Percentiles rank a stretch among this genome's conserved stretches.
Evolutionary conservation across 2,888 invertebrate genomes (phyloP).

Genomic region (Platycheirus albimanus): DNA sequence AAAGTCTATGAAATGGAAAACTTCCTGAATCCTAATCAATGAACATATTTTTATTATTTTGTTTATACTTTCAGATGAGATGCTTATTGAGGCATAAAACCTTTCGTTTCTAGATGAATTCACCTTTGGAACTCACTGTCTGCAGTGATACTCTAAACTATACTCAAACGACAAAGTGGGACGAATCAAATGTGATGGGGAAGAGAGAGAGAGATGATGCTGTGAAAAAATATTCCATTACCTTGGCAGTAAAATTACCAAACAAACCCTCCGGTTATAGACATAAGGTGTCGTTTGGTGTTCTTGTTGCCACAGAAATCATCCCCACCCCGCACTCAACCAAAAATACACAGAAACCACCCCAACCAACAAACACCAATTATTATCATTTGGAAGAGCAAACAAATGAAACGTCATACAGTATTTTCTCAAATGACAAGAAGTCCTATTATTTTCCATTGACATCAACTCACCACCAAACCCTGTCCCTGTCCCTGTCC

Average conservation of each 20-base stretch:
- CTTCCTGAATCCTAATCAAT: conserved; percentile 50
- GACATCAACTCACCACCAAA: too few species aligned
- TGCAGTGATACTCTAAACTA: conserved; percentile 24
- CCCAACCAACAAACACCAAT: conserved; percentile 4
- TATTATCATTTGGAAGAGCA: conserved; percentile 63
- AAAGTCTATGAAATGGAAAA: conserved; percentile 16
- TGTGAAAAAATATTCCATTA: conserved; percentile 3
- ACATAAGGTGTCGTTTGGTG: conserved; percentile 37
- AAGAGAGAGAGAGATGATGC: neutral
- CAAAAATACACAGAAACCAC: neutral
- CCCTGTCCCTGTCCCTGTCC: too few species aligned
- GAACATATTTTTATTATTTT: conserved; percentile 62
- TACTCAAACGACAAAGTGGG: neutral
- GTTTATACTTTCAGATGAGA: conserved; percentile 43
- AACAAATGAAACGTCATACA: conserved; percentile 62
- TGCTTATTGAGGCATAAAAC: conserved; percentile 51
- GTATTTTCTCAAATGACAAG: conserved; percentile 42
- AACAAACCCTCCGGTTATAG: conserved; percentile 19
- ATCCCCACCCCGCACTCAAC: neutral
- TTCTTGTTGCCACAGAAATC: conserved; percentile 26
- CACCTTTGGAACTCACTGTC: conserved; percentile 22
- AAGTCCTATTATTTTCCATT: too few species aligned
- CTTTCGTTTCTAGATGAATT: conserved; percentile 32
- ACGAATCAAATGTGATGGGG: too few species aligned
- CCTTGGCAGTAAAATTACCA: conserved; percentile 31